Evolutionary conservation across 2,113 vertebrate species (phyloP).

Genomic region (Silurus glanis): DNA sequence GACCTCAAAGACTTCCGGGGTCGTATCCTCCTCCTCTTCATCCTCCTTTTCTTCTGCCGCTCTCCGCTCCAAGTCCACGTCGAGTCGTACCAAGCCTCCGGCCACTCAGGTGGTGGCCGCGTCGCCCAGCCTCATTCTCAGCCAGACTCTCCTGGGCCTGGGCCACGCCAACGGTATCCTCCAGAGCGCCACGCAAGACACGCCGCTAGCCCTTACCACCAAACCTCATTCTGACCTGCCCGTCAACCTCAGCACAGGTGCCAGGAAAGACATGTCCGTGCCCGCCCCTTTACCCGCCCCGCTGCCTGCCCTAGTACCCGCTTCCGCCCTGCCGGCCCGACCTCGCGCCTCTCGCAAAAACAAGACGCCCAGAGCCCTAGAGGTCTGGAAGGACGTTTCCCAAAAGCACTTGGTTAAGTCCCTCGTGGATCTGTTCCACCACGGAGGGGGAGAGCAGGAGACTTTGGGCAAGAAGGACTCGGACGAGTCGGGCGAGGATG

Average conservation of each 20-base stretch:
- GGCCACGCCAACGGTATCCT: conserved; percentile 48
- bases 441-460: conserved; percentile 77
- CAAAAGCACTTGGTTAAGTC: conserved; percentile 83
- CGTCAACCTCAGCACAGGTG: conserved; percentile 86
- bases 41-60: conserved; percentile 50
- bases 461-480: conserved; percentile 94
- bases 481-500: conserved; percentile 92
- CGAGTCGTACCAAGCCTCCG: conserved; percentile 77
- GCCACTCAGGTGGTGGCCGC: conserved; percentile 75
- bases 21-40: conserved; percentile 69
- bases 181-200: conserved; percentile 48
- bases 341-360: conserved; percentile 84
- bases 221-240: conserved; percentile 79
- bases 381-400: conserved; percentile 79
- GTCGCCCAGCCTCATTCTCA: conserved; percentile 44
- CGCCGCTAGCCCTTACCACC: conserved; percentile 68
- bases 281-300: conserved; percentile 68
- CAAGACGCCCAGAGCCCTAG: conserved; percentile 76
- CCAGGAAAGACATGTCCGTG: conserved; percentile 76
- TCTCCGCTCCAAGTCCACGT: conserved; percentile 75
- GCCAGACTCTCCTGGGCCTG: conserved; percentile 46
- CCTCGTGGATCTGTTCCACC: conserved; percentile 89
- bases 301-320: conserved; percentile 77
- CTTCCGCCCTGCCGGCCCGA: conserved; percentile 75
- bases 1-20: conserved; percentile 85